These are phyloP conservation scores for Spermophilus dauricus DNA, from an alignment of 2,113 vertebrate species.

Conservation along the genomic window DNA sequence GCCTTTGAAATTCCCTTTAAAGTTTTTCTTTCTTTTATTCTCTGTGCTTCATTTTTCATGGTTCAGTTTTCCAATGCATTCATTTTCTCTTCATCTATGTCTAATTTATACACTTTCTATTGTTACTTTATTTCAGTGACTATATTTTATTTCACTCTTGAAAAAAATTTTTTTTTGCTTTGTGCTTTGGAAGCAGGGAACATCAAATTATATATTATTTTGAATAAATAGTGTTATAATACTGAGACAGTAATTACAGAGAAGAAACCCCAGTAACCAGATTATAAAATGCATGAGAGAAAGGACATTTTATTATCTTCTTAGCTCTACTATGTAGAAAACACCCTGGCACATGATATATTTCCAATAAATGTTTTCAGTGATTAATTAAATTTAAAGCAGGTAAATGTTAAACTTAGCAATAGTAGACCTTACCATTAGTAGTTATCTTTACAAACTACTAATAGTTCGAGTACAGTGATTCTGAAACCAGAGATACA, in stretches of 20 bases:
- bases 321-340: neutral
- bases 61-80: neutral
- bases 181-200: neutral
- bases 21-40: neutral
- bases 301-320: neutral
- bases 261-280: neutral
- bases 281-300: neutral
- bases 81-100: constrained; percentile 16
- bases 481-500: neutral
- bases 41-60: neutral
- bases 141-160: neutral
- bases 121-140: neutral
- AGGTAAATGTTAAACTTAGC: neutral
- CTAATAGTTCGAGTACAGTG: neutral
- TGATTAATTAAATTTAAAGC: neutral
- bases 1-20: neutral
- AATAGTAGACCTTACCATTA: neutral
- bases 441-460: neutral
- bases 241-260: neutral
- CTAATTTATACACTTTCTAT: neutral
- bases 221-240: neutral
- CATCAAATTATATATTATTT: neutral
- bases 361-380: neutral
- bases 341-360: neutral
- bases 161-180: neutral